Percentiles rank a stretch among this genome's conserved stretches.
phyloP scores from a whole-genome alignment of 1,140 invertebrate species.

The Nomia melanderi region DNA sequence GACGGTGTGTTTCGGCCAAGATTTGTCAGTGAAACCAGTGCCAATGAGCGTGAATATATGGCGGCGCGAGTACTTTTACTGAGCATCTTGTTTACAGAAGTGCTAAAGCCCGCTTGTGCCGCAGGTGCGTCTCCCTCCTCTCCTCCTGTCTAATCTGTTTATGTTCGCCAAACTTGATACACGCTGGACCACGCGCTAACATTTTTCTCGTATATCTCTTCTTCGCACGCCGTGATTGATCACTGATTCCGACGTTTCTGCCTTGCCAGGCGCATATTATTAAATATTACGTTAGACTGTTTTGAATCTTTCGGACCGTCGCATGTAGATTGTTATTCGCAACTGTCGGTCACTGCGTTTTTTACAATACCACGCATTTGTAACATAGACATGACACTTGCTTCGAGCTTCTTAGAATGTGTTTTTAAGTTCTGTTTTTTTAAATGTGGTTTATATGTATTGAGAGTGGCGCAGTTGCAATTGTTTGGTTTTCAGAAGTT shows the following conservation, averaged over 20 bases:
- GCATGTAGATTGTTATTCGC: no score
- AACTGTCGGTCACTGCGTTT: no score
- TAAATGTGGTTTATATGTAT: no score
- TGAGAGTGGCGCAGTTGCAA: no score
- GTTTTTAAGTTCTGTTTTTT: no score
- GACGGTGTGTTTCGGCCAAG: constrained; percentile 59
- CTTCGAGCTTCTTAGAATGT: no score
- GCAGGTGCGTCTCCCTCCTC: constrained; percentile 72
- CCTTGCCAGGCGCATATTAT: not conserved
- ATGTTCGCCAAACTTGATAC: constrained; percentile 20
- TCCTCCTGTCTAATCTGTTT: constrained; percentile 39
- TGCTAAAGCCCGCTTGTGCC: constrained; percentile 74
- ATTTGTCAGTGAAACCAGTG: constrained; percentile 65
- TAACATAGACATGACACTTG: no score
- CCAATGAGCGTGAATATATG: constrained; percentile 79
- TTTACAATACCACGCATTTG: no score
- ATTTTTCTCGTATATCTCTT: constrained; percentile 3
- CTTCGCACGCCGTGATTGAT: not conserved
- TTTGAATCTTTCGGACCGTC: no score
- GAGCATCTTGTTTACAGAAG: constrained; percentile 81
- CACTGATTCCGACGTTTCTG: not conserved
- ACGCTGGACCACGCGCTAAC: constrained; percentile 31
- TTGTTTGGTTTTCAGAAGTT: no score
- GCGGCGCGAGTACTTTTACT: constrained; percentile 80
- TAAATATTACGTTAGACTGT: not conserved